Percentiles rank a stretch among this genome's conserved stretches.
phyloP scores from a whole-genome alignment of 2,113 vertebrate genomes.

The Agapornis roseicollis region DNA sequence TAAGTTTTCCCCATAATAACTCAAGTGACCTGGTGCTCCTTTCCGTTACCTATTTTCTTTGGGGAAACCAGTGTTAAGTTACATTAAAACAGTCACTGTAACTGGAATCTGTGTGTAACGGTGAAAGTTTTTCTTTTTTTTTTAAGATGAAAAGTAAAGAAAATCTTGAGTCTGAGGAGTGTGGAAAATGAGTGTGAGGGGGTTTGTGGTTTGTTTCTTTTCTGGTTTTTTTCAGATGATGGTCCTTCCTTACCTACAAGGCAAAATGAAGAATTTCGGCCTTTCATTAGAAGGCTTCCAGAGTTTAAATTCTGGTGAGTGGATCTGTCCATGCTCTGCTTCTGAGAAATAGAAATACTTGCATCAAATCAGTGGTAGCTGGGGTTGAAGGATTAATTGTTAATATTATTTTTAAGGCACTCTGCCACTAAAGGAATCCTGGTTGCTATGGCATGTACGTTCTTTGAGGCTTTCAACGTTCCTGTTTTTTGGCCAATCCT shows the following conservation, averaged over 20 bases:
- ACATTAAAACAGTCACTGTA: not conserved
- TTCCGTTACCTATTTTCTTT: not conserved
- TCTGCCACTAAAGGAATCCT: slow-evolving; percentile 97
- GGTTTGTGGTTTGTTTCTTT: not conserved
- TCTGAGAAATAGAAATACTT: not conserved
- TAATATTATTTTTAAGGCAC: slow-evolving; percentile 79
- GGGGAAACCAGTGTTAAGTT: not conserved
- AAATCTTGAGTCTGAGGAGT: not conserved
- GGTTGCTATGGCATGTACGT: slow-evolving; percentile 96
- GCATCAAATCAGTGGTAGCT: not conserved
- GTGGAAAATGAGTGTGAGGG: not conserved
- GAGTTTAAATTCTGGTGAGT: slow-evolving; percentile 99
- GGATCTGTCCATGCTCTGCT: not conserved
- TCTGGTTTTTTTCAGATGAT: slow-evolving; percentile 81
- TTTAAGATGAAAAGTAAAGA: not conserved
- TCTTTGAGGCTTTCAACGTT: slow-evolving; percentile 98
- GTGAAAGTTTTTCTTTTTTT: not conserved
- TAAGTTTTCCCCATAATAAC: not conserved
- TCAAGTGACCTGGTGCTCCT: not conserved
- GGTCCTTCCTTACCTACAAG: slow-evolving; percentile 95
- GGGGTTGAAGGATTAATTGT: not conserved
- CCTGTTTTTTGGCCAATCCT: slow-evolving; percentile 99
- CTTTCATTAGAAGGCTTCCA: slow-evolving; percentile 96
- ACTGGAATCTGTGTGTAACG: not conserved
- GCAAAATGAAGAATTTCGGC: slow-evolving; percentile 98